Evolutionary conservation across 2,888 invertebrate species (phyloP).

Genomic region (Cephus runcator): DNA sequence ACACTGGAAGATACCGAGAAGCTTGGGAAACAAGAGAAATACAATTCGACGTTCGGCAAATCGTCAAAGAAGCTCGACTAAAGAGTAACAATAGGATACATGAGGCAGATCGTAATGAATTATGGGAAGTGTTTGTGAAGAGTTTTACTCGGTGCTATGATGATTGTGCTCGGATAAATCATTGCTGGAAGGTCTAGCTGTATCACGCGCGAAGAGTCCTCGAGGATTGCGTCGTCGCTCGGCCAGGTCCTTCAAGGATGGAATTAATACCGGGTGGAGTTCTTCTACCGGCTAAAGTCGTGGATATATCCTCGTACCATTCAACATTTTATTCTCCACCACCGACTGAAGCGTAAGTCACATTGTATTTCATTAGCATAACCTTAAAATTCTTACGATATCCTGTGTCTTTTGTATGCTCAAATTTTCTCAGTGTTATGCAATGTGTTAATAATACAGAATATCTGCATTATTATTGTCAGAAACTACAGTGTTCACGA

Average conservation of each 20-base stretch:
- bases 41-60: not conserved
- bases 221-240: not conserved
- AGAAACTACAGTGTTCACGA: not conserved
- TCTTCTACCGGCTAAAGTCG: conserved; percentile 51
- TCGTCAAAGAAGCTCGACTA: not conserved
- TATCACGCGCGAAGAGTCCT: not conserved
- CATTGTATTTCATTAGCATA: not conserved
- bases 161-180: not conserved
- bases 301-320: conserved; percentile 56
- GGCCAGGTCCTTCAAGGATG: conserved; percentile 39
- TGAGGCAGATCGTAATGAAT: not conserved
- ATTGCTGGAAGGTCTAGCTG: not conserved
- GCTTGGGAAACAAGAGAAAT: not conserved
- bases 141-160: not conserved
- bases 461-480: not conserved
- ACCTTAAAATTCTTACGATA: not conserved
- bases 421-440: not conserved
- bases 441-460: not conserved
- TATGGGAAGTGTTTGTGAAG: not conserved
- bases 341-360: conserved; percentile 63
- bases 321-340: conserved; percentile 63
- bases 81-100: not conserved
- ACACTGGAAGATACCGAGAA: not conserved
- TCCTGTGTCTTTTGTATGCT: not conserved
- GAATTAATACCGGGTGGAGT: conserved; percentile 51